Evolutionary conservation across 2,797 vertebrate species (phyloP).

Genomic region (Poeciliopsis presidionis): DNA sequence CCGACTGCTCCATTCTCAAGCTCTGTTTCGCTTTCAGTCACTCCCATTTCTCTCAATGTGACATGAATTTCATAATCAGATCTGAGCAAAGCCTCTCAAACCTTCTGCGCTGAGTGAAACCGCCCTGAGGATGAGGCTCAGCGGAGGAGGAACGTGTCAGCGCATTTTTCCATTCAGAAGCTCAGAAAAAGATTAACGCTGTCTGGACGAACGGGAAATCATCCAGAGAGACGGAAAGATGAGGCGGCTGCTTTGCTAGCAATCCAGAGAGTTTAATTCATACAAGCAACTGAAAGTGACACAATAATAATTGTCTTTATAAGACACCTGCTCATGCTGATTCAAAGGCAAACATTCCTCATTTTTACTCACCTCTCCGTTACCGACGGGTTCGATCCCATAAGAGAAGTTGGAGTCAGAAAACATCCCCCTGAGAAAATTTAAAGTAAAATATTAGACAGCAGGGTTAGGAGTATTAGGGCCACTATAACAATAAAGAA

Average conservation of each 20-base stretch:
- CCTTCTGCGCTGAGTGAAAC: conserved; percentile 2
- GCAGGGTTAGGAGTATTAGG: too few relatives aligned
- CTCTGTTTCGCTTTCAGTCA: neutral
- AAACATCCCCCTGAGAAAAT: conserved; percentile 87
- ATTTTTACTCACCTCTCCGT: conserved; percentile 69
- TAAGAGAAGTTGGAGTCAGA: conserved; percentile 89
- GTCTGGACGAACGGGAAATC: conserved; percentile 27
- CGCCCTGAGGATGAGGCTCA: conserved; percentile 20
- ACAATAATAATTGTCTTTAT: too few relatives aligned
- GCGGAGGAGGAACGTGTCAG: conserved; percentile 52
- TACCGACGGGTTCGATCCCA: conserved; percentile 82
- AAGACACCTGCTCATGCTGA: neutral
- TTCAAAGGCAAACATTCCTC: neutral
- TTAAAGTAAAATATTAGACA: conserved; percentile 11
- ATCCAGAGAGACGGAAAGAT: conserved; percentile 13
- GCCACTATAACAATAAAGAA: too few relatives aligned
- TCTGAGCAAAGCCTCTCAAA: conserved; percentile 7
- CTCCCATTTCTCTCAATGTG: conserved; percentile 22
- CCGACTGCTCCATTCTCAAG: conserved; percentile 43
- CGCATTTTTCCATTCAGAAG: conserved; percentile 56
- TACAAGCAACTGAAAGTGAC: too few relatives aligned
- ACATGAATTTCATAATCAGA: conserved; percentile 10
- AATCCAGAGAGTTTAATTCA: neutral
- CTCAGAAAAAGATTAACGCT: conserved; percentile 56
- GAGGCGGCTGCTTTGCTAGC: conserved; percentile 5